Conservation (phyloP, 2,797 vertebrate genomes). For the Micromesistius poutassou region DNA sequence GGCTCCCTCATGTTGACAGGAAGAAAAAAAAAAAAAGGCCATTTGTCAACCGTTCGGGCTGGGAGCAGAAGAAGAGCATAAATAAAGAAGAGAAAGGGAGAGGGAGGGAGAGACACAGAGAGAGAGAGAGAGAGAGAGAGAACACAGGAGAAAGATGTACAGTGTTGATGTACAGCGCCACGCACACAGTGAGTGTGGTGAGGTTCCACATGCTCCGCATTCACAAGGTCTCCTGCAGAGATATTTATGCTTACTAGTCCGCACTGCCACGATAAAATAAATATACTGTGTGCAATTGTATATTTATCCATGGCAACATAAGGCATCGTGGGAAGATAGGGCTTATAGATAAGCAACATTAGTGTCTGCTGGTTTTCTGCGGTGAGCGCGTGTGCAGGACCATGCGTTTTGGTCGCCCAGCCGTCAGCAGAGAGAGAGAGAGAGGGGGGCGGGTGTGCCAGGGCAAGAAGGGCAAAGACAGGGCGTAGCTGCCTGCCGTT, state of each 20-base stretch:
- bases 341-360: background rate
- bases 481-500: slow-evolving; percentile 11
- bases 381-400: background rate
- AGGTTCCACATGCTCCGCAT: slow-evolving; percentile 65
- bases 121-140: slow-evolving; percentile 6
- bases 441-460: slow-evolving; percentile 14
- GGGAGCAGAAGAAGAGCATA: background rate
- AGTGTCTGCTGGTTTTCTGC: background rate
- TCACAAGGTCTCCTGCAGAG: slow-evolving; percentile 32
- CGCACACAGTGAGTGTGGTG: slow-evolving; percentile 32
- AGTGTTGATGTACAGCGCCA: slow-evolving; percentile 16
- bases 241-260: background rate
- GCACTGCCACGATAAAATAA: background rate
- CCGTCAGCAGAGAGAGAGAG: background rate
- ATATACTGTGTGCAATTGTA: background rate
- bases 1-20: slow-evolving; percentile 13
- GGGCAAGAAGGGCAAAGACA: slow-evolving; percentile 27
- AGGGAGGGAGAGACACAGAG: too few species aligned
- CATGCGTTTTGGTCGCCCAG: background rate
- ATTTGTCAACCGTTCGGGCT: background rate
- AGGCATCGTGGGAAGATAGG: background rate
- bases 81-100: background rate
- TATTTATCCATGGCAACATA: background rate
- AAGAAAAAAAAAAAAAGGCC: slow-evolving; percentile 15
- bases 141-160: slow-evolving; percentile 10